Percentiles rank a stretch among this genome's conserved stretches.
Evolutionary conservation across 2,113 vertebrate species (phyloP).

Genomic region (Colossoma macropomum): DNA sequence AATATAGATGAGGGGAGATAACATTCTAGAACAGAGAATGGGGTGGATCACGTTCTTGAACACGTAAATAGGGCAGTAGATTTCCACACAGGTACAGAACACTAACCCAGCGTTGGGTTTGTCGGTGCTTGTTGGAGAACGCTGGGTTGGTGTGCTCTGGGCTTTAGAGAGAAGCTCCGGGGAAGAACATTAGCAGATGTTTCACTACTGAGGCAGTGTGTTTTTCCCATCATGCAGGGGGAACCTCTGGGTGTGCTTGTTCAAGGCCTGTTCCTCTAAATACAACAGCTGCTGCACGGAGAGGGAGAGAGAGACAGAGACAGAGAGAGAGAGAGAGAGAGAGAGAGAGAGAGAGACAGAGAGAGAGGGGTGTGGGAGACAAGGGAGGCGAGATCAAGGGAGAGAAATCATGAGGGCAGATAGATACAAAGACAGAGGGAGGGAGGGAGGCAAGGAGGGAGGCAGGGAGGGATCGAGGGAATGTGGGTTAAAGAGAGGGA

Average conservation of each 20-base stretch:
- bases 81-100: no score
- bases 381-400: no score
- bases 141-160: no score
- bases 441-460: no score
- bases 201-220: neutral
- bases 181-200: conserved; percentile 13
- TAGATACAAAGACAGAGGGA: neutral
- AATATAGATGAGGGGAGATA: no score
- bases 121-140: no score
- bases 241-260: neutral
- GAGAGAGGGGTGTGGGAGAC: neutral
- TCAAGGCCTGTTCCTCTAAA: conserved; percentile 1
- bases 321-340: neutral
- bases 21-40: no score
- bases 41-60: no score
- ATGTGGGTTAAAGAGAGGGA: neutral
- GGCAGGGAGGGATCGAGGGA: no score
- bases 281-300: conserved; percentile 9
- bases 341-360: neutral
- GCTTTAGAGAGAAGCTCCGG: no score
- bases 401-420: neutral
- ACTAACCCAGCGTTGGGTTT: no score
- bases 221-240: conserved; percentile 23
- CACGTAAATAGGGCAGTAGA: no score
- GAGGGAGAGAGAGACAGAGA: neutral